Conservation (phyloP, 1,140 invertebrate species). For the Zophobas morio region DNA sequence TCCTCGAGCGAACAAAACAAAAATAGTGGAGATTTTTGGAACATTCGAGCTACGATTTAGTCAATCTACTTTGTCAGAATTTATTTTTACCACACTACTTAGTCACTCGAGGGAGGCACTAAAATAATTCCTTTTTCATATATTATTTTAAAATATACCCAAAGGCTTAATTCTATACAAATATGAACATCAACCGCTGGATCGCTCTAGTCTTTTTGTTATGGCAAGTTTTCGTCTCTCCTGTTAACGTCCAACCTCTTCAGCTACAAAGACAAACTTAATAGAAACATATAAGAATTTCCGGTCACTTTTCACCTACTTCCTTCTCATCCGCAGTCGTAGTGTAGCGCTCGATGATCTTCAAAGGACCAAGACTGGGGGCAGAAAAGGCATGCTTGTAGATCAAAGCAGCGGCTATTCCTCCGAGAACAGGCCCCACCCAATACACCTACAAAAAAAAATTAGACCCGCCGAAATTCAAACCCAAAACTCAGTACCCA, state of each 20-base stretch:
- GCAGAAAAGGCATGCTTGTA: constrained; percentile 82
- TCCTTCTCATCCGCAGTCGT: constrained; percentile 79
- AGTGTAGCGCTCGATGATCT: constrained; percentile 70
- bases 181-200: no score
- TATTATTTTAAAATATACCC: no score
- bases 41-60: no score
- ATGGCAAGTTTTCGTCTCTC: constrained; percentile 58
- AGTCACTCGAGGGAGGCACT: no score
- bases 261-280: constrained; percentile 69
- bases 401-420: constrained; percentile 81
- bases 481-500: constrained; percentile 74
- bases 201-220: background rate
- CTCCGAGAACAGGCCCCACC: constrained; percentile 88
- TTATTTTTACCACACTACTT: no score
- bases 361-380: constrained; percentile 68
- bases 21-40: no score
- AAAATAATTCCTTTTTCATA: no score
- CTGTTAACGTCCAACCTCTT: constrained; percentile 68
- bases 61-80: no score
- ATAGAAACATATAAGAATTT: constrained; percentile 2
- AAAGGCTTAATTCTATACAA: no score
- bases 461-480: no score
- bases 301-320: constrained; percentile 66
- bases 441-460: constrained; percentile 82
- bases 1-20: no score